Base-by-base conservation (phyloP, 2,113 vertebrate genomes). In the Panthera uncia region DNA sequence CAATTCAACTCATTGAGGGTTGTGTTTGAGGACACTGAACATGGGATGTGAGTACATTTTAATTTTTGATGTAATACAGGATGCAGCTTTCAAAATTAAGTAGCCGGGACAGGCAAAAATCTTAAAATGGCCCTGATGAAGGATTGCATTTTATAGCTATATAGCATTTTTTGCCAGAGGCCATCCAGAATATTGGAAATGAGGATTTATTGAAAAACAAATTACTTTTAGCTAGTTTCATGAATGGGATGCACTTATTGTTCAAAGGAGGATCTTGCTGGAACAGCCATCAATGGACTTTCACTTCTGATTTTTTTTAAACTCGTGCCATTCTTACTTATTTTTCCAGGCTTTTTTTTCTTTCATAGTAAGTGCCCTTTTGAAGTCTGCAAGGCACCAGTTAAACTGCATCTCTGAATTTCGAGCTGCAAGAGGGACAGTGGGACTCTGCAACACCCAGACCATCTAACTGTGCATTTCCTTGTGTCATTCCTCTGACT, bases 181-280 rank as follows among this genome's bases (percentile, higher is more conserved):
- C 84, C 71, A 84, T 65, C 29, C 25, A 91, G 84, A 96, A 96
- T 91, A 96, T 94, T 95, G 52, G 36, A 97, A 81, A 94, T 74
- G 88, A 96, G 52, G 65, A 96, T 98, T 97, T 96, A 96, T 83
- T 98, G 76, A 91, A 94, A 98, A 95, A 93, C 83, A 76, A 80
- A 96, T 95, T 90, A 92, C 69, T 79, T 96, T 96, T 76, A 96
- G 79, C 57, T 87, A 50, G 83, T 88, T 96, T 57, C 63, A 11
- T 84, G 69, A 81, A 92, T 95, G 73, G 84, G 50, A 61, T 52
- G 10, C n/a, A 66, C 69, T 81, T 88, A 69, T 2, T 71, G 57
- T 89, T 94, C 25, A 78, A 91, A 93, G 71, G 16, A 50, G 36
- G 4, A 33, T 94, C 68, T 94, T 84, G 41, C 66, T 68, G 63